Evolutionary conservation across 2,113 vertebrate species (phyloP).

Genomic region (Pelobates fuscus): DNA sequence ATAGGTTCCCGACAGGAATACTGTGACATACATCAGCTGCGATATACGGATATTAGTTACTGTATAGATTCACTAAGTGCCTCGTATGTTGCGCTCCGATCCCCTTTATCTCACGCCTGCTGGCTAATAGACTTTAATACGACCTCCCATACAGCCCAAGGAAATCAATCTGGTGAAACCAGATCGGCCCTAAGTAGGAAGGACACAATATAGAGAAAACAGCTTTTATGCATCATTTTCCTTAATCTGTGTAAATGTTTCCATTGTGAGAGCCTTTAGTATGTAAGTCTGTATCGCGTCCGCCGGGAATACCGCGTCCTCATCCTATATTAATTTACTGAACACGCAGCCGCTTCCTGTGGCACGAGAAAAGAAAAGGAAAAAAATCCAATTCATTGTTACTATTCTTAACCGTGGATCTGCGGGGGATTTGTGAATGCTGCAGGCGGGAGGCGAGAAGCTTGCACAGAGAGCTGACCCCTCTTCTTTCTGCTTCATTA

Average conservation of each 20-base stretch:
- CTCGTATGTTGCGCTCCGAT: no score
- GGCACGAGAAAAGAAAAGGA: constrained; percentile 7
- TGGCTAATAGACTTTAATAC: no score
- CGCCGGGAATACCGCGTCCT: constrained; percentile 1
- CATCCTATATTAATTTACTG: constrained; percentile 13
- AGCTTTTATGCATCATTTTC: constrained; percentile 32
- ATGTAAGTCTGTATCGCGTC: not conserved
- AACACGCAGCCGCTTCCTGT: constrained; percentile 9
- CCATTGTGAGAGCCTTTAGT: constrained; percentile 25
- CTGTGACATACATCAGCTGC: no score
- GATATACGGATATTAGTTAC: no score
- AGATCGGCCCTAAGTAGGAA: no score
- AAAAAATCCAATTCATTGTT: constrained; percentile 43
- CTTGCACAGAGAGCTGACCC: constrained; percentile 41
- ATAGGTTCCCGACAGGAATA: no score
- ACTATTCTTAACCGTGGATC: constrained; percentile 42
- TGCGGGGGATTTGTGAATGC: constrained; percentile 36
- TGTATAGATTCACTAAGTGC: no score
- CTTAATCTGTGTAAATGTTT: constrained; percentile 43
- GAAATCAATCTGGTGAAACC: no score
- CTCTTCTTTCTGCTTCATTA: constrained; percentile 49
- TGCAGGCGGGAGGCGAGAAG: constrained; percentile 24
- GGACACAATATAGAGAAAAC: not conserved
- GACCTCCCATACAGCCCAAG: no score
- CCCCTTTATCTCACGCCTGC: no score